These are phyloP conservation scores for Diploptera punctata DNA, from an alignment of 2,888 invertebrate species.

Conservation along the genomic window DNA sequence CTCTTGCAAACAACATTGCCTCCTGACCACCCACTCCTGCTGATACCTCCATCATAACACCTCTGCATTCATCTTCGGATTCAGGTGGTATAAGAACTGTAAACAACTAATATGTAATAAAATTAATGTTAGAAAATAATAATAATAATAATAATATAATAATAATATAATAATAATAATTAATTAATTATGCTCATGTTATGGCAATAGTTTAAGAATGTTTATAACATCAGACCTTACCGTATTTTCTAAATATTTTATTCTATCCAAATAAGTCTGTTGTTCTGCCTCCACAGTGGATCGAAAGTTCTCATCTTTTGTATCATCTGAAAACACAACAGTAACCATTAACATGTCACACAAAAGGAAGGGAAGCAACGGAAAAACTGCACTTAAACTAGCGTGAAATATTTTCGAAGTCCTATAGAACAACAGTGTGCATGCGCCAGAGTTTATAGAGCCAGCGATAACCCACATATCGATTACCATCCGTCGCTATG, in stretches of 20 bases:
- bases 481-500: too few relatives aligned
- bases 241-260: slow-evolving; percentile 64
- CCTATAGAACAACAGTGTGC: too few relatives aligned
- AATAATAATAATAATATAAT: too few relatives aligned
- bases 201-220: background rate
- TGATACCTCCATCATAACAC: slow-evolving; percentile 77
- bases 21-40: slow-evolving; percentile 97
- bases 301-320: slow-evolving; percentile 68
- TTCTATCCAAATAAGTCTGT: slow-evolving; percentile 59
- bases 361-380: background rate
- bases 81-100: slow-evolving; percentile 64
- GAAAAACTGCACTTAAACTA: too few relatives aligned
- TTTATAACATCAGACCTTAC: slow-evolving; percentile 37
- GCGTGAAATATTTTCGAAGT: too few relatives aligned
- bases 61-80: slow-evolving; percentile 63
- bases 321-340: slow-evolving; percentile 22
- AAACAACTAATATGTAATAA: slow-evolving; percentile 55
- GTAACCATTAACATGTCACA: slow-evolving; percentile 24
- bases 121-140: background rate
- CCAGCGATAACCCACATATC: too few relatives aligned
- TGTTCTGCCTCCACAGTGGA: slow-evolving; percentile 74
- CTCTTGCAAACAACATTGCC: slow-evolving; percentile 92
- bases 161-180: too few relatives aligned
- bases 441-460: too few relatives aligned
- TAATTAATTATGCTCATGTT: too few relatives aligned